Conservation (phyloP, 2,113 vertebrate genomes). For the Probosciger aterrimus region DNA sequence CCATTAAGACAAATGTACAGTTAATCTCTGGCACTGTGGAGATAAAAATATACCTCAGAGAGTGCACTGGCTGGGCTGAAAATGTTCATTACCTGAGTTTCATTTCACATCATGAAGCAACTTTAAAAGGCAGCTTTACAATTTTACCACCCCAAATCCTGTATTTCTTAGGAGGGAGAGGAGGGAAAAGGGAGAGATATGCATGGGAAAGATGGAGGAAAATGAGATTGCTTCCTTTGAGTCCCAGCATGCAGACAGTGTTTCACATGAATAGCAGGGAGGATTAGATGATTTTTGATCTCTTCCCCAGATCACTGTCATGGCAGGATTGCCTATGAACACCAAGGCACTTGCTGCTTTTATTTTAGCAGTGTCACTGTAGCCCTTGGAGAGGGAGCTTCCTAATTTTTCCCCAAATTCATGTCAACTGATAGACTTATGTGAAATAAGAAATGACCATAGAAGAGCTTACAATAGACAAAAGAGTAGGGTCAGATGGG, state of each 20-base stretch:
- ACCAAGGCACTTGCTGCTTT: not conserved
- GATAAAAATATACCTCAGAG: slow-evolving; percentile 51
- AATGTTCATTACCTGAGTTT: slow-evolving; percentile 2
- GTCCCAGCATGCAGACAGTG: not conserved
- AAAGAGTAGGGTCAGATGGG: not conserved
- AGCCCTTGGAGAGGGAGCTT: not conserved
- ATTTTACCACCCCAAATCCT: not conserved
- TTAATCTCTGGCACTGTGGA: slow-evolving; percentile 42
- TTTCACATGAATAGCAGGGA: not conserved
- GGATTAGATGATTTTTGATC: not conserved
- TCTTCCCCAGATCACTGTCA: not conserved
- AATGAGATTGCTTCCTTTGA: not conserved
- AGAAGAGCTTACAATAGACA: not conserved
- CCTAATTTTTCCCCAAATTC: not conserved
- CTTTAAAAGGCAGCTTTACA: not conserved
- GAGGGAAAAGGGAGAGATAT: not conserved
- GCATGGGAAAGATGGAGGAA: not conserved
- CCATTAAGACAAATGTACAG: slow-evolving; percentile 56
- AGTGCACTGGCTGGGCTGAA: not conserved
- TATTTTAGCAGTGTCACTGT: not conserved
- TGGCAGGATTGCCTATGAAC: not conserved
- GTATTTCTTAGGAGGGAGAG: not conserved
- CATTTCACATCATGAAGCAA: not conserved
- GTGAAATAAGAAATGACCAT: not conserved
- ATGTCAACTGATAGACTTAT: not conserved